A percentile compares a stretch with the other conserved stretches of the same genome.
These are phyloP conservation scores for Cataglyphis altisquamis DNA, from an alignment of 2,888 invertebrate genomes.

Conservation along the genomic window DNA sequence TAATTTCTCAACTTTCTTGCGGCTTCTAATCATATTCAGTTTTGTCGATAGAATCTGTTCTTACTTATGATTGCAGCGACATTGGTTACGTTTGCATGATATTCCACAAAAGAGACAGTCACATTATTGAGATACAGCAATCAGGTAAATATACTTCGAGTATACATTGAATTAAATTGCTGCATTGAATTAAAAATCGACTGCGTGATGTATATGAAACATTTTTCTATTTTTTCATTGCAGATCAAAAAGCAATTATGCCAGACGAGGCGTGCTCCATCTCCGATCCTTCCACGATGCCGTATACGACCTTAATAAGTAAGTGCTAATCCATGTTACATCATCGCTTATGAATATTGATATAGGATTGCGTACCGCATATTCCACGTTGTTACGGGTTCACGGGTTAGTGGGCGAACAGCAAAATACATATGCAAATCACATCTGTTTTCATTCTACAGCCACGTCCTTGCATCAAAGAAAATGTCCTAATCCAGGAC, in stretches of 20 bases:
- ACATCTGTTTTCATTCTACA: conserved; percentile 79
- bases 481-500: conserved; percentile 90
- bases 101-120: conserved; percentile 90
- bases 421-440: conserved; percentile 38
- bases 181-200: not conserved
- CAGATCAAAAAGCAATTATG: conserved; percentile 84
- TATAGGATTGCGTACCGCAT: conserved; percentile 6
- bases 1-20: conserved; percentile 49
- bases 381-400: not conserved
- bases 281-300: conserved; percentile 87
- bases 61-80: conserved; percentile 88
- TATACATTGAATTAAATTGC: not conserved
- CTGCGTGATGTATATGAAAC: conserved; percentile 34
- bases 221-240: conserved; percentile 40
- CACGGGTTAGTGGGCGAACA: conserved; percentile 14
- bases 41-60: not conserved
- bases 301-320: conserved; percentile 91
- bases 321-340: conserved; percentile 79
- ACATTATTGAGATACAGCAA: conserved; percentile 92
- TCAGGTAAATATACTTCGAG: conserved; percentile 86
- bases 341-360: conserved; percentile 34
- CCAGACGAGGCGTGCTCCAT: conserved; percentile 90
- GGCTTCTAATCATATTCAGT: not conserved
- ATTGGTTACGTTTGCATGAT: conserved; percentile 93
- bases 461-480: conserved; percentile 89